Conservation (phyloP, 2,888 invertebrate genomes). For the Leptarthrus brevirostris region DNA sequence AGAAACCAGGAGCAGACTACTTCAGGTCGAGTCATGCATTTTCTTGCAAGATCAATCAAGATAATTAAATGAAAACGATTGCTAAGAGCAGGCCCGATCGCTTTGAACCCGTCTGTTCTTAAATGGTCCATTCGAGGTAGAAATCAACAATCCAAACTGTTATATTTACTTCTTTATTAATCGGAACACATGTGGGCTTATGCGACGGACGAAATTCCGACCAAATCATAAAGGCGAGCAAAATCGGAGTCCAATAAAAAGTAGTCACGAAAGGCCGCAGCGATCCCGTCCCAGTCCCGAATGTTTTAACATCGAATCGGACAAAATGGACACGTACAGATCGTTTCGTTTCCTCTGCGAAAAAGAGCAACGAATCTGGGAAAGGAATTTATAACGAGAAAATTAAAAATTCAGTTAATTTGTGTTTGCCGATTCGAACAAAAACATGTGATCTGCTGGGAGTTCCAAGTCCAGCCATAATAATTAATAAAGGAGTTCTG, state of each 20-base stretch:
- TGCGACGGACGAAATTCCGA: conserved; percentile 32
- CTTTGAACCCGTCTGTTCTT: background rate
- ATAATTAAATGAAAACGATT: conserved; percentile 42
- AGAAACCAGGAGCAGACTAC: background rate
- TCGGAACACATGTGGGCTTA: conserved; percentile 30
- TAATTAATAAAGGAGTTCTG: conserved; percentile 50
- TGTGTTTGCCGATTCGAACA: conserved; percentile 7
- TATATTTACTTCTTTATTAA: conserved; percentile 47
- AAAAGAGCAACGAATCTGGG: conserved; percentile 8
- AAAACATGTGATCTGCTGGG: conserved; percentile 12
- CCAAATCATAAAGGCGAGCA: conserved; percentile 40
- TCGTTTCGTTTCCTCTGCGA: background rate
- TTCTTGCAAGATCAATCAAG: conserved; percentile 32
- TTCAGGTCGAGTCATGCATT: conserved; percentile 9
- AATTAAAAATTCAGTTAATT: conserved; percentile 49
- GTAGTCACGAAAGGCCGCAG: conserved; percentile 41
- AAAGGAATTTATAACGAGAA: conserved; percentile 42
- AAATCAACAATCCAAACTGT: conserved; percentile 25
- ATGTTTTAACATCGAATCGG: conserved; percentile 2
- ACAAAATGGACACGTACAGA: background rate
- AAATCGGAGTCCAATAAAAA: conserved; percentile 19
- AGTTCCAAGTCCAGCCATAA: background rate
- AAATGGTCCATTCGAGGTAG: conserved; percentile 20
- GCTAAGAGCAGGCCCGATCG: conserved; percentile 5
- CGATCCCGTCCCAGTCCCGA: background rate